phyloP scores from a whole-genome alignment of 2,888 invertebrate species.

The Agriopis aurantiaria region DNA sequence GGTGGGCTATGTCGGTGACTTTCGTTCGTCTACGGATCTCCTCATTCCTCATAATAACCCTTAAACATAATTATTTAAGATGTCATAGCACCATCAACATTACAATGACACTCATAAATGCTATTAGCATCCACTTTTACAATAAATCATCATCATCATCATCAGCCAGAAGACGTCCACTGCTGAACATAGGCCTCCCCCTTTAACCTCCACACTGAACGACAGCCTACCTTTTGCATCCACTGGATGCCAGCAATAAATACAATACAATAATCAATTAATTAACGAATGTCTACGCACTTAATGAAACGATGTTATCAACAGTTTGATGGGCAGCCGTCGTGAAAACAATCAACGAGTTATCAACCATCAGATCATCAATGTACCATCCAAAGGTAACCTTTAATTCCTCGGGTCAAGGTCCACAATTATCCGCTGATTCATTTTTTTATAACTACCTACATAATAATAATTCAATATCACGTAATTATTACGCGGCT shows the following conservation, averaged over 20 bases:
- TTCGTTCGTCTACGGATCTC: too few relatives aligned
- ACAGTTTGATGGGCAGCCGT: slow-evolving; percentile 12
- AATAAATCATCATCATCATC: too few relatives aligned
- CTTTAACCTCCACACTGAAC: too few relatives aligned
- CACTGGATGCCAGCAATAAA: too few relatives aligned
- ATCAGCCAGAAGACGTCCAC: too few relatives aligned
- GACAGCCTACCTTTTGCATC: too few relatives aligned
- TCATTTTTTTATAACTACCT: slow-evolving; percentile 5
- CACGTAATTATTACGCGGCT: slow-evolving; percentile 15
- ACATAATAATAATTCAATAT: slow-evolving; percentile 28
- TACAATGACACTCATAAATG: not conserved
- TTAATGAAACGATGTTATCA: slow-evolving; percentile 6
- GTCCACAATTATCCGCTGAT: slow-evolving; percentile 13
- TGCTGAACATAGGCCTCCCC: too few relatives aligned
- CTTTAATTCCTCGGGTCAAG: slow-evolving; percentile 23
- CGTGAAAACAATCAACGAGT: slow-evolving; percentile 20
- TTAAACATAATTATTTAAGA: too few relatives aligned
- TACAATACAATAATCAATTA: not conserved
- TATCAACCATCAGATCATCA: slow-evolving; percentile 5
- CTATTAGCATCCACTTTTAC: not conserved
- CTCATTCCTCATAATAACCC: too few relatives aligned
- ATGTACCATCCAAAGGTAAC: slow-evolving; percentile 19
- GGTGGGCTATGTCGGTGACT: too few relatives aligned
- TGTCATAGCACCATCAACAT: too few relatives aligned
- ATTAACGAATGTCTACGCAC: not conserved